phyloP scores from a whole-genome alignment of 1,140 invertebrate species.

The Trissolcus basalis region DNA sequence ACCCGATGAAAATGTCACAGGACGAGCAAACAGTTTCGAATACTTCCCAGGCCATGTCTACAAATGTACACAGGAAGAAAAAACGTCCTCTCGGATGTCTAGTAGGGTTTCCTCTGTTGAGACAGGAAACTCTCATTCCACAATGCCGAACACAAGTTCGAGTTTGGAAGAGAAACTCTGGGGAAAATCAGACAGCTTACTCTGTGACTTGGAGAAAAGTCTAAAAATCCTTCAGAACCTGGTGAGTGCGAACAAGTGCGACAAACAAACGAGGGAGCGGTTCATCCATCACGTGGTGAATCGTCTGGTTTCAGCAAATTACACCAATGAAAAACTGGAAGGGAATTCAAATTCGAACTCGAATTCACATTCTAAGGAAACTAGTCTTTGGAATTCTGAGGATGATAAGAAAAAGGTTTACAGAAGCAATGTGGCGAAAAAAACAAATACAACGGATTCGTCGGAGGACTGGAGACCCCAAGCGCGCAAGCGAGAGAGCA shows the following conservation, averaged over 20 bases:
- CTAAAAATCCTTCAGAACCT: slow-evolving; percentile 73
- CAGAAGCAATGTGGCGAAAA: slow-evolving; percentile 60
- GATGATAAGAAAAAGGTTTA: slow-evolving; percentile 71
- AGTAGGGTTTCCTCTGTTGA: slow-evolving; percentile 66
- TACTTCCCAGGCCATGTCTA: slow-evolving; percentile 76
- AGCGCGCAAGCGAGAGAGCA: slow-evolving; percentile 37
- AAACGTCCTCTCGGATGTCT: slow-evolving; percentile 20
- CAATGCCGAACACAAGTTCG: slow-evolving; percentile 73
- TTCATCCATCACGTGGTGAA: slow-evolving; percentile 75
- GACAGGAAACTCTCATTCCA: slow-evolving; percentile 68
- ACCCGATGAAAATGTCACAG: slow-evolving; percentile 67
- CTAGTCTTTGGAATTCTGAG: slow-evolving; percentile 72
- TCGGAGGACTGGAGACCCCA: slow-evolving; percentile 70
- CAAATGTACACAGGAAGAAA: slow-evolving; percentile 67
- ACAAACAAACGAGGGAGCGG: slow-evolving; percentile 71
- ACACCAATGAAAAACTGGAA: slow-evolving; percentile 70
- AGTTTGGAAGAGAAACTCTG: slow-evolving; percentile 74
- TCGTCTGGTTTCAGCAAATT: slow-evolving; percentile 70
- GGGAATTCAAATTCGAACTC: slow-evolving; percentile 65
- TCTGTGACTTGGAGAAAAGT: slow-evolving; percentile 72
- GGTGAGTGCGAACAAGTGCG: slow-evolving; percentile 71
- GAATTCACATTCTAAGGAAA: slow-evolving; percentile 66
- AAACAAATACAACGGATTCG: slow-evolving; percentile 69
- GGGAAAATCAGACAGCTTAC: slow-evolving; percentile 71
- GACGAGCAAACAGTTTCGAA: slow-evolving; percentile 75